Percentiles rank a stretch among this genome's conserved stretches.
Evolutionary conservation across 2,797 vertebrate species (phyloP).

Genomic region (Bryconaethiops microstoma): DNA sequence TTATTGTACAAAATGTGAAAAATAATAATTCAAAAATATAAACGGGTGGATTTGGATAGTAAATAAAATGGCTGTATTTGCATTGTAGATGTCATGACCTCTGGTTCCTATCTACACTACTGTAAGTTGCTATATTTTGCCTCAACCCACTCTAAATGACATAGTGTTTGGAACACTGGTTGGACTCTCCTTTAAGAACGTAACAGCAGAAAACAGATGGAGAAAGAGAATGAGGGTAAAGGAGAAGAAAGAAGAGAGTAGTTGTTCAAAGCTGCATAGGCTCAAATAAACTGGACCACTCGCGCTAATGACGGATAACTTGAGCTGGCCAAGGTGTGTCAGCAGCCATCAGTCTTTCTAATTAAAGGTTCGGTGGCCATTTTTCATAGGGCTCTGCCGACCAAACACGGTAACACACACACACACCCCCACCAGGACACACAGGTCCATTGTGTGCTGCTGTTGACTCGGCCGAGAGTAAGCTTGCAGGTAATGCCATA

Average conservation of each 20-base stretch:
- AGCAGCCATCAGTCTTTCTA: constrained; percentile 64
- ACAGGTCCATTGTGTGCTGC: constrained; percentile 26
- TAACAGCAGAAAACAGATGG: constrained; percentile 6
- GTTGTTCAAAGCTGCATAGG: constrained; percentile 46
- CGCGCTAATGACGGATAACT: constrained; percentile 61
- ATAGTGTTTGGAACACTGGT: no score
- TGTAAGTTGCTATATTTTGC: no score
- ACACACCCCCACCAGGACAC: constrained; percentile 41
- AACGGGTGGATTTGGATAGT: no score
- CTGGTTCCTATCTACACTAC: no score
- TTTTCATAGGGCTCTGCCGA: constrained; percentile 44
- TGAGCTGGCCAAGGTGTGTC: constrained; percentile 60
- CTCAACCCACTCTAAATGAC: no score
- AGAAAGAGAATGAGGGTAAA: constrained; percentile 10
- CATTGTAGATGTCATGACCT: no score
- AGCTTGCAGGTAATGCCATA: constrained; percentile 44
- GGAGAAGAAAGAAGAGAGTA: constrained; percentile 25
- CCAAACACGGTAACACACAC: constrained; percentile 50
- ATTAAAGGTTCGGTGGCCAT: constrained; percentile 59
- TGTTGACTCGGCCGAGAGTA: constrained; percentile 35
- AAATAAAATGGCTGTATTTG: no score
- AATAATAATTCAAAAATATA: no score
- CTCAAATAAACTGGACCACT: constrained; percentile 55
- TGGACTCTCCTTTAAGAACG: no score
- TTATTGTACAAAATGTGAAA: no score